A percentile compares a stretch with the other conserved stretches of the same genome.
phyloP scores from a whole-genome alignment of 2,888 invertebrate genomes.

The Rhamphomyia laevipes region DNA sequence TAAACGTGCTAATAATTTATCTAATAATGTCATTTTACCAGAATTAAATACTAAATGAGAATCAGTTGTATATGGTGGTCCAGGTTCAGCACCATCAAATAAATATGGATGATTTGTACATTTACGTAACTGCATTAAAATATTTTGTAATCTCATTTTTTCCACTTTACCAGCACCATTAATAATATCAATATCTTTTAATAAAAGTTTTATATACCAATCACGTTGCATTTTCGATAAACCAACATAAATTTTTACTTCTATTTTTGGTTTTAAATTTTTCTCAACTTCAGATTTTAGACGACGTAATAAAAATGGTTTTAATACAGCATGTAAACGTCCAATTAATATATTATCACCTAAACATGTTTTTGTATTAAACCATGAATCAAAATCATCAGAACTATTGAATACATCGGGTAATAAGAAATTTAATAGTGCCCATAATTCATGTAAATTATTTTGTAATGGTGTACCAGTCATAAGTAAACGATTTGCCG shows the following conservation, averaged over 20 bases:
- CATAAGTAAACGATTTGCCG: slow-evolving; percentile 83
- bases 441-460: slow-evolving; percentile 97
- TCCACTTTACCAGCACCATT: slow-evolving; percentile 96
- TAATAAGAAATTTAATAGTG: slow-evolving; percentile 88
- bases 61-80: slow-evolving; percentile 95
- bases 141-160: slow-evolving; percentile 96
- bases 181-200: slow-evolving; percentile 97
- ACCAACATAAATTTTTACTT: slow-evolving; percentile 92
- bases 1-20: slow-evolving; percentile 84
- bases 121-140: slow-evolving; percentile 97
- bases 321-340: slow-evolving; percentile 82
- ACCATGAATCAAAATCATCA: slow-evolving; percentile 98
- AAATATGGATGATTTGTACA: slow-evolving; percentile 98
- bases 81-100: slow-evolving; percentile 98
- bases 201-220: slow-evolving; percentile 96
- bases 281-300: slow-evolving; percentile 98
- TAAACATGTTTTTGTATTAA: slow-evolving; percentile 88
- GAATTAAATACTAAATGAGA: slow-evolving; percentile 90
- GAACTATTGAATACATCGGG: slow-evolving; percentile 98
- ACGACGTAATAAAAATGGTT: slow-evolving; percentile 90
- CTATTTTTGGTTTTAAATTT: slow-evolving; percentile 91
- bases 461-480: slow-evolving; percentile 99
- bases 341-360: slow-evolving; percentile 85
- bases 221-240: slow-evolving; percentile 98
- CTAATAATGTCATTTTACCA: slow-evolving; percentile 92